Base-by-base conservation (phyloP, 1,140 invertebrate genomes). In the Telenomus remus region DNA sequence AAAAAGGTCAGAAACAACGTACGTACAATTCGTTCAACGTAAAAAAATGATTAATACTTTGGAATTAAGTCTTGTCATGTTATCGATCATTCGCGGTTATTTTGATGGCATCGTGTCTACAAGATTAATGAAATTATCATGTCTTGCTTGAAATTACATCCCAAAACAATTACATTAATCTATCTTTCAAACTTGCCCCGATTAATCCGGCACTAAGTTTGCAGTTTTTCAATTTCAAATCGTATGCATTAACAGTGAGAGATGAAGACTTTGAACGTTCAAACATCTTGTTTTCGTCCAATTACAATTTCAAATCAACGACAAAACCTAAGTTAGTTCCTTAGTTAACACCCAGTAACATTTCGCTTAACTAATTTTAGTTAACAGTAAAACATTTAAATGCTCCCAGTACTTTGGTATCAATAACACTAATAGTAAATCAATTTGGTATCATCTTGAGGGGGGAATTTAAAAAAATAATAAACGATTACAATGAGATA, bases 1-100 rank as follows among this genome's bases (percentile, higher is more conserved):
- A 70, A 70, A 70, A 55, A 39, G 14, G 4, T 49, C 48, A 77
- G 64, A 33, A n/a, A 60, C 37, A 69, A 59, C 49, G 16, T n/a
- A 39, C 12, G 12, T 64, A 16, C 34, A 68, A 50, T 64, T 64
- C 54, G 59, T 77, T 78, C 73, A 60, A 63, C 39, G 12, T 74
- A 74, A 3, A 75, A 78, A 75, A n/a, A n/a, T n/a, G n/a, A 78
- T 78, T 71, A 78, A 75, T 78, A 78, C 76, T 78, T 50, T 78
- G 65, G n/a, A 71, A 71, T 78, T 78, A 78, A 75, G 76, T 78
- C 70, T 78, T 72, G 48, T 69, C 59, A 65, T 71, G 47, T 71
- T 71, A 64, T 68, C 68, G 35, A 59, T 76, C 35, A 56, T 50
- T 63, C 33, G 66, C 16, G 9, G n/a, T 60, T 53, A 47, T 42